phyloP scores from a whole-genome alignment of 2,113 vertebrate genomes.

The Rhinolophus ferrumequinum region DNA sequence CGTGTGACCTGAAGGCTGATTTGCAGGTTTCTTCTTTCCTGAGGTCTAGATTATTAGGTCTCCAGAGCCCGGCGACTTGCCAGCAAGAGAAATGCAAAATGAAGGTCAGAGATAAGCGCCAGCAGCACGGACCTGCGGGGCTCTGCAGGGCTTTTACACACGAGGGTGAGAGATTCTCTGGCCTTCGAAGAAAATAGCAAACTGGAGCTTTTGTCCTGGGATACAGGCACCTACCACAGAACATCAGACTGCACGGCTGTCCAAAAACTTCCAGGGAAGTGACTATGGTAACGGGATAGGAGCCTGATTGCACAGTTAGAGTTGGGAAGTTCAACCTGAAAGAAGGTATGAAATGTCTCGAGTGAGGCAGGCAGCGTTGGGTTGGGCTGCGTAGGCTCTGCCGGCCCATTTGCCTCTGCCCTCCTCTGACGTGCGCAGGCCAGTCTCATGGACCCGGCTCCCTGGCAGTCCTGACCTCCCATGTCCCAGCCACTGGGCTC shows the following conservation, averaged over 20 bases:
- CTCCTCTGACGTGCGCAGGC: background rate
- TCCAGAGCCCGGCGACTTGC: slow-evolving; percentile 37
- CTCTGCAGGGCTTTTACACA: background rate
- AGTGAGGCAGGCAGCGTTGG: background rate
- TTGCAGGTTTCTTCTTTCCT: slow-evolving; percentile 65
- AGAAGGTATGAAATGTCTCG: background rate
- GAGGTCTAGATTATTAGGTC: slow-evolving; percentile 40
- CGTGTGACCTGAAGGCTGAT: slow-evolving; percentile 82
- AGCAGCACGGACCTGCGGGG: slow-evolving; percentile 1
- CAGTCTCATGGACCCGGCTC: background rate
- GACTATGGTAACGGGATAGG: slow-evolving; percentile 26
- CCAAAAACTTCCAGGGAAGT: background rate
- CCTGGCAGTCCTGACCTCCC: background rate
- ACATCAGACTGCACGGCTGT: background rate
- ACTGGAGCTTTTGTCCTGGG: slow-evolving; percentile 43
- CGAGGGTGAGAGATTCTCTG: background rate
- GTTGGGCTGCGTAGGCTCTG: background rate
- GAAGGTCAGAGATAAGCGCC: slow-evolving; percentile 14
- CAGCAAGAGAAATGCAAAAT: slow-evolving; percentile 28
- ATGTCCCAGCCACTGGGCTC: background rate
- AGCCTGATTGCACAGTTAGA: background rate
- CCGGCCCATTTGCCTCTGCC: background rate
- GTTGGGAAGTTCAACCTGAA: background rate
- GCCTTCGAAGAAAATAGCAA: slow-evolving; percentile 63
- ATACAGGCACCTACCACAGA: background rate